Conservation (phyloP, 2,797 vertebrate species). For the Siniperca obscura region DNA sequence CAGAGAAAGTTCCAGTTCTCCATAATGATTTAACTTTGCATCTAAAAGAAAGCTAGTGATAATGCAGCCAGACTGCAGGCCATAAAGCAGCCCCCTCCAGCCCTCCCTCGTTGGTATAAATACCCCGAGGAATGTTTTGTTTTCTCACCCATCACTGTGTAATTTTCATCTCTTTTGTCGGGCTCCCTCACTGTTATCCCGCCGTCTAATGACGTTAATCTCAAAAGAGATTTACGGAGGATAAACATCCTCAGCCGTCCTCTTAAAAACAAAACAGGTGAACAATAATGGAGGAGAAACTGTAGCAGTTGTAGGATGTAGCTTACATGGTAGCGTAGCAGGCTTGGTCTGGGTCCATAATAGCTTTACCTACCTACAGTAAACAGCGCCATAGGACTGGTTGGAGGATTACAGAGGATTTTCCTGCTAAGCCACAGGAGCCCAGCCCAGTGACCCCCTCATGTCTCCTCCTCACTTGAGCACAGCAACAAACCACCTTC, state of each 20-base stretch:
- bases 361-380: constrained; percentile 73
- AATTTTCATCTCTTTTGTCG: constrained; percentile 44
- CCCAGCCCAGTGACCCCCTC: constrained; percentile 72
- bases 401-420: constrained; percentile 86
- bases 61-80: constrained; percentile 29
- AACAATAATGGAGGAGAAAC: constrained; percentile 37
- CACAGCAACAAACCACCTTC: constrained; percentile 45
- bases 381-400: constrained; percentile 69
- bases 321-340: constrained; percentile 12
- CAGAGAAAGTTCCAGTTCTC: constrained; percentile 3
- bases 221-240: constrained; percentile 51
- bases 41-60: constrained; percentile 12
- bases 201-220: constrained; percentile 60
- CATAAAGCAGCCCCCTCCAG: constrained; percentile 13
- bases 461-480: constrained; percentile 52
- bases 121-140: constrained; percentile 39
- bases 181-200: constrained; percentile 35
- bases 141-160: constrained; percentile 36
- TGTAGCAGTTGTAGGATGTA: constrained; percentile 29
- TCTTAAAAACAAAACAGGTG: constrained; percentile 37
- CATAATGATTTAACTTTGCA: constrained; percentile 5
- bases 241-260: constrained; percentile 42
- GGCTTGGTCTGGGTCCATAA: constrained; percentile 56
- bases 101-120: constrained; percentile 16
- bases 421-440: constrained; percentile 80